These are phyloP conservation scores for Brenthis ino DNA, from an alignment of 2,888 invertebrate species.

Conservation along the genomic window DNA sequence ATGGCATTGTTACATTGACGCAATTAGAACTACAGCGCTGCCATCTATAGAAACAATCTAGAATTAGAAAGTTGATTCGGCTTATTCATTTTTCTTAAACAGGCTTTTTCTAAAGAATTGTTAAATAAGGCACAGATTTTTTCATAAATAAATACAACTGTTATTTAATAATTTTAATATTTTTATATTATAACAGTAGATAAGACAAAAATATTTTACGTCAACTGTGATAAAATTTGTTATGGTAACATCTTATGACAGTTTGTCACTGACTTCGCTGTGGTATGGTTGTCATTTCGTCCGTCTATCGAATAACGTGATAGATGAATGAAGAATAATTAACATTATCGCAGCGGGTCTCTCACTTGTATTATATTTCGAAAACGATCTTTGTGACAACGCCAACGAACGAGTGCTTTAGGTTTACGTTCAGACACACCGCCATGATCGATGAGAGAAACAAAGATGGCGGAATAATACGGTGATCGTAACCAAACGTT, in stretches of 20 bases:
- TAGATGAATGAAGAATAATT: conserved; percentile 79
- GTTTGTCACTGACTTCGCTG: conserved; percentile 80
- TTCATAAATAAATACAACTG: background rate
- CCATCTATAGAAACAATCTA: conserved; percentile 24
- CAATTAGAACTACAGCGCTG: background rate
- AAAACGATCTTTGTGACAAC: conserved; percentile 55
- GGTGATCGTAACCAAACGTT: conserved; percentile 77
- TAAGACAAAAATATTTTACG: background rate
- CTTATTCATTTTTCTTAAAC: background rate
- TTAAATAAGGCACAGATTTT: no score
- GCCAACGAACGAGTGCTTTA: conserved; percentile 51
- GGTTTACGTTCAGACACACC: conserved; percentile 59
- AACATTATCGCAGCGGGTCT: conserved; percentile 68
- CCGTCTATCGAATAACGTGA: conserved; percentile 71
- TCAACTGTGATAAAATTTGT: conserved; percentile 23
- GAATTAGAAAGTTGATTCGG: background rate
- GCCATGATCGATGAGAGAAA: conserved; percentile 82
- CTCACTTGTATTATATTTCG: conserved; percentile 50
- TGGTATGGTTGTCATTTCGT: conserved; percentile 79
- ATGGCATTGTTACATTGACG: background rate
- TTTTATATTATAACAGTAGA: conserved; percentile 14
- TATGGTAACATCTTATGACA: conserved; percentile 58
- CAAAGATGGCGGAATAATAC: conserved; percentile 83
- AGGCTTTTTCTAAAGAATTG: background rate
- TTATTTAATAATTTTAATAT: background rate